These are phyloP conservation scores for Anolis sagrei DNA, from an alignment of 2,113 vertebrate species.

Conservation along the genomic window DNA sequence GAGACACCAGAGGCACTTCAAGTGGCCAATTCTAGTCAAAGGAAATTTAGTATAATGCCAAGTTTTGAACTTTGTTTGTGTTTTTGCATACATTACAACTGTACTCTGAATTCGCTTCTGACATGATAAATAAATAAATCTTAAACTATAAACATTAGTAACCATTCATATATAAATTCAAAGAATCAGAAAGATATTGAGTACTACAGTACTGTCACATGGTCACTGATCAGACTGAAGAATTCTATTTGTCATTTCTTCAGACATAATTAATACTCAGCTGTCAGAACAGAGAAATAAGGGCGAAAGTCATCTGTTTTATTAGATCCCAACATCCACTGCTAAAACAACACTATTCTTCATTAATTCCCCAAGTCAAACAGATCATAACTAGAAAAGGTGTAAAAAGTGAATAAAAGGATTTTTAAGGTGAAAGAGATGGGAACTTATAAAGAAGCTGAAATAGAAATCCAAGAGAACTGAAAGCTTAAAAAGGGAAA, in stretches of 20 bases:
- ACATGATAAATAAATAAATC: no score
- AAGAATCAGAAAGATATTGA: background rate
- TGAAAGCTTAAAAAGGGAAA: background rate
- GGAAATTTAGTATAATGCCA: no score
- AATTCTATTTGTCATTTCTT: background rate
- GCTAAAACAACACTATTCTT: background rate
- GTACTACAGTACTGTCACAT: background rate
- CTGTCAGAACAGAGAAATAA: background rate
- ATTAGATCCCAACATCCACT: background rate
- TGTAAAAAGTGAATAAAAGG: background rate
- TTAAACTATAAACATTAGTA: no score
- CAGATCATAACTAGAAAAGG: background rate
- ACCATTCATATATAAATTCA: background rate
- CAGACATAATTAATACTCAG: no score
- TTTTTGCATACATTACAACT: no score
- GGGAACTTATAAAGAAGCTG: background rate
- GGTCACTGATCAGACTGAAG: background rate
- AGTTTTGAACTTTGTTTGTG: no score
- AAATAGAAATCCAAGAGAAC: background rate
- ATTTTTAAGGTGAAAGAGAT: background rate
- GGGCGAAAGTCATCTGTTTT: background rate
- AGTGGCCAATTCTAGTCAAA: no score
- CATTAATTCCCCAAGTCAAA: background rate
- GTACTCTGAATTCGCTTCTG: no score
- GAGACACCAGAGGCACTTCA: no score